Base-by-base conservation (phyloP, 1,140 invertebrate genomes). In the Diploscapter pachys region DNA sequence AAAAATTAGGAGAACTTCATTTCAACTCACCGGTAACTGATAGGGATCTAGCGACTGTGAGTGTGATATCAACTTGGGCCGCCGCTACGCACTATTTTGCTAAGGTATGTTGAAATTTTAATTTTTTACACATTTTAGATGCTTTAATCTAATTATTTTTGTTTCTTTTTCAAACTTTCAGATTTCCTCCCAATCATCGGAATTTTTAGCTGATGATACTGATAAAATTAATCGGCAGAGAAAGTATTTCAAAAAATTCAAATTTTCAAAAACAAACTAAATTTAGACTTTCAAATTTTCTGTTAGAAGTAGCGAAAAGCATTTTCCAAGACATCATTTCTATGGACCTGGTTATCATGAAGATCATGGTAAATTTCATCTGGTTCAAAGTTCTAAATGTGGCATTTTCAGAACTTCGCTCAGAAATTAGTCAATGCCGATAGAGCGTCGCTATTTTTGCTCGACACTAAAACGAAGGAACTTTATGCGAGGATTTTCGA, bases 401-500 rank as follows among this genome's bases (percentile, higher is more conserved):
- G 3, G 13, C 49, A n/a, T 81, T 13, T 78, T 67, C 66, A 88
- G 89, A 91, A 92, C 82, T 92, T 91, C 84, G 92, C 91, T 0
- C 91, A 92, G 85, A 88, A 89, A 69, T 86, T 94, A 4, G 92
- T 93, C 0, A 90, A 91, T 80, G 92, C 92, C 0, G 92, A 94
- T 84, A 85, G 92, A 71, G 80, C 80, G 5, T 81, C 80, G 50
- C 63, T 81, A n/a, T 81, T 81, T 63, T 62, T 81, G 52, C 79
- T 81, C 50, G 80, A 82, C 63, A 54, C 71, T 9, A 80, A 82
- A 52, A 76, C 75, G 11, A 68, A 75, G 73, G 91, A 93, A 85
- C 87, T 93, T 8, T 93, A 92, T 80, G 91, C 92, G 3, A 89
- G 91, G 57, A 92, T 93, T 56, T 93, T 93, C 86, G 92, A 93